Evolutionary conservation across 2,888 invertebrate species (phyloP).

Genomic region (Actias luna): DNA sequence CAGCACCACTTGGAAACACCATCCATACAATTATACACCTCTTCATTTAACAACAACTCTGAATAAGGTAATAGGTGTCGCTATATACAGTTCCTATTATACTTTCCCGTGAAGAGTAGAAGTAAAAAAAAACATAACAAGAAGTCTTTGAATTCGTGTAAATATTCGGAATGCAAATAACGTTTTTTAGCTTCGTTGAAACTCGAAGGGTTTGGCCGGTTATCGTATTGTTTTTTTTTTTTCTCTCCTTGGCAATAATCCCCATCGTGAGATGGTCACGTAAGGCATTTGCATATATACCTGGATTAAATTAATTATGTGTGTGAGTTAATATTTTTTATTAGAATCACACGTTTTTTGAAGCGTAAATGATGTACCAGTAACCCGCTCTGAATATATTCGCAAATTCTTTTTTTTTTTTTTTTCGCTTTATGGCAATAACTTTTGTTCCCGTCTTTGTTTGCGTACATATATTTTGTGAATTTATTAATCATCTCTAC

Average conservation of each 20-base stretch:
- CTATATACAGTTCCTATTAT: too few species aligned
- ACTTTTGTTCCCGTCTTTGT: too few species aligned
- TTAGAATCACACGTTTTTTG: slow-evolving; percentile 73
- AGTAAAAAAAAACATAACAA: too few species aligned
- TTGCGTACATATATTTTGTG: too few species aligned
- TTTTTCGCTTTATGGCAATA: too few species aligned
- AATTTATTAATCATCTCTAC: too few species aligned
- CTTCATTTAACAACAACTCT: too few species aligned
- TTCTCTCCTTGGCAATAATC: slow-evolving; percentile 28
- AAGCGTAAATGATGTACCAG: slow-evolving; percentile 27
- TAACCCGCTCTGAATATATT: background rate
- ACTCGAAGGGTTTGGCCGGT: slow-evolving; percentile 71
- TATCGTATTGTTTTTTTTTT: slow-evolving; percentile 71
- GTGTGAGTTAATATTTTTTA: slow-evolving; percentile 68
- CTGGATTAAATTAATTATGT: slow-evolving; percentile 59
- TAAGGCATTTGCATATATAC: slow-evolving; percentile 74
- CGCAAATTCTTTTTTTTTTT: too few species aligned
- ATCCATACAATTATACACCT: too few species aligned
- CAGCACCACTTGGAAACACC: too few species aligned
- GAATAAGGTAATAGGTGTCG: too few species aligned
- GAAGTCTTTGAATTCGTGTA: slow-evolving; percentile 57
- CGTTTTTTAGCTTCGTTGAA: slow-evolving; percentile 68
- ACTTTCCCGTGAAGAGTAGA: slow-evolving; percentile 67
- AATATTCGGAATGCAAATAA: slow-evolving; percentile 69
- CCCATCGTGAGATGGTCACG: slow-evolving; percentile 79